phyloP scores from a whole-genome alignment of 2,888 invertebrate species.

The Trichogramma evanescens region DNA sequence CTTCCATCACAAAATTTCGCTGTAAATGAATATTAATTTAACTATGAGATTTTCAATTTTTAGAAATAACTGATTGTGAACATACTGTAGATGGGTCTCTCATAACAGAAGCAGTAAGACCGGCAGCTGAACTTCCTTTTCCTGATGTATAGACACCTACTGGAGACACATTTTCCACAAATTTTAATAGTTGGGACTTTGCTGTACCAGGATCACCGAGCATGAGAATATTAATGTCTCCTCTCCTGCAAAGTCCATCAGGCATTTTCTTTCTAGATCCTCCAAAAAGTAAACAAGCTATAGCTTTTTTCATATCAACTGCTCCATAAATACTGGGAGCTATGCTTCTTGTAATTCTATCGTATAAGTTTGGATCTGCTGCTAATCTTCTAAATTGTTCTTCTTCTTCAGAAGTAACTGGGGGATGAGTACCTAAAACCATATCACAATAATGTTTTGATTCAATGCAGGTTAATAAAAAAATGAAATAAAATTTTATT shows the following conservation, averaged over 20 bases:
- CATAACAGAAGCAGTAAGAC: slow-evolving; percentile 94
- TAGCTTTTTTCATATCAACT: slow-evolving; percentile 91
- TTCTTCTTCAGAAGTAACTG: slow-evolving; percentile 65
- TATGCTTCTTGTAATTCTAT: slow-evolving; percentile 79
- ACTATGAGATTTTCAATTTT: background rate
- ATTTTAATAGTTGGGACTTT: slow-evolving; percentile 96
- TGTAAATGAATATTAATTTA: slow-evolving; percentile 38
- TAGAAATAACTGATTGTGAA: background rate
- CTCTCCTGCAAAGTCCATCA: slow-evolving; percentile 90
- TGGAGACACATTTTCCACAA: slow-evolving; percentile 90
- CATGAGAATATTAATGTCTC: slow-evolving; percentile 91
- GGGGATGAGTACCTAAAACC: slow-evolving; percentile 32
- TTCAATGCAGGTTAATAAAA: background rate
- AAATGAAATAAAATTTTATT: background rate
- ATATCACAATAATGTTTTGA: slow-evolving; percentile 3
- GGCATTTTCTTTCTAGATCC: slow-evolving; percentile 84
- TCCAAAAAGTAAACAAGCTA: slow-evolving; percentile 90
- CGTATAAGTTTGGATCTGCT: slow-evolving; percentile 78
- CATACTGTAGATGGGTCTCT: slow-evolving; percentile 86
- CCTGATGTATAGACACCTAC: slow-evolving; percentile 97
- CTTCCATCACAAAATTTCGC: slow-evolving; percentile 96
- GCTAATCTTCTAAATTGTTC: slow-evolving; percentile 79
- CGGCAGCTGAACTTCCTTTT: slow-evolving; percentile 99
- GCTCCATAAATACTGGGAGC: slow-evolving; percentile 97
- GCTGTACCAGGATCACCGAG: slow-evolving; percentile 99